A percentile compares a stretch with the other conserved stretches of the same genome.
phyloP scores from a whole-genome alignment of 1,140 invertebrate genomes.

The Aphaenogaster ashmeadi region DNA sequence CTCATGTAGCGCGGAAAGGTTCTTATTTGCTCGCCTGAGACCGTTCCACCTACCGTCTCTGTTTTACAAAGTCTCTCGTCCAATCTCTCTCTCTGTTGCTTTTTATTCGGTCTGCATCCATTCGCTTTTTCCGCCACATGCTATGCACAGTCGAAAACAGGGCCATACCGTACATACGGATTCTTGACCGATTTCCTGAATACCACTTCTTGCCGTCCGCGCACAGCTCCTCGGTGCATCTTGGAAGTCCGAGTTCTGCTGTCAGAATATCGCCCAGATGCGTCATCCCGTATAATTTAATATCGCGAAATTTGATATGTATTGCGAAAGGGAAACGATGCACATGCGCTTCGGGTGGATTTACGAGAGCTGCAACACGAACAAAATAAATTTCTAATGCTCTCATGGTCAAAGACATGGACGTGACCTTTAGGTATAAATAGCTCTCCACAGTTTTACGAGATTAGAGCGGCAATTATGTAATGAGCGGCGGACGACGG shows the following conservation, averaged over 20 bases:
- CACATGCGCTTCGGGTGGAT: background rate
- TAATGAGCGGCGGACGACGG: background rate
- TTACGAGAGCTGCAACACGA: conserved; percentile 6
- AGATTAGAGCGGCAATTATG: conserved; percentile 14
- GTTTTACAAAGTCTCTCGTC: conserved; percentile 22
- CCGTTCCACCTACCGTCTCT: conserved; percentile 1
- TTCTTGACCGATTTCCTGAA: conserved; percentile 64
- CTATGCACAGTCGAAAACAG: conserved; percentile 46
- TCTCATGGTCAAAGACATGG: conserved; percentile 16
- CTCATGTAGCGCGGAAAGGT: conserved; percentile 28
- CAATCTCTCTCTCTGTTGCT: background rate
- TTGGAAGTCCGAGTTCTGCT: conserved; percentile 19
- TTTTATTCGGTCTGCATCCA: conserved; percentile 33
- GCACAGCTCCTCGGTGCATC: conserved; percentile 12
- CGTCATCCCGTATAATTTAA: background rate
- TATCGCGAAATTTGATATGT: background rate
- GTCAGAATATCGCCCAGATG: no score
- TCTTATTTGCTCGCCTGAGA: conserved; percentile 2
- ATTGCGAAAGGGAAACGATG: background rate
- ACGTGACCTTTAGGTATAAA: conserved; percentile 35
- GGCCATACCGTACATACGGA: conserved; percentile 54
- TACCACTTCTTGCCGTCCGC: conserved; percentile 20
- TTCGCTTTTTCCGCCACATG: conserved; percentile 29
- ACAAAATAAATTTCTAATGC: conserved; percentile 35
- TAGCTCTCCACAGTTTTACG: conserved; percentile 16